Evolutionary conservation across 2,888 invertebrate genomes (phyloP).

Genomic region (Tridacna crocea): DNA sequence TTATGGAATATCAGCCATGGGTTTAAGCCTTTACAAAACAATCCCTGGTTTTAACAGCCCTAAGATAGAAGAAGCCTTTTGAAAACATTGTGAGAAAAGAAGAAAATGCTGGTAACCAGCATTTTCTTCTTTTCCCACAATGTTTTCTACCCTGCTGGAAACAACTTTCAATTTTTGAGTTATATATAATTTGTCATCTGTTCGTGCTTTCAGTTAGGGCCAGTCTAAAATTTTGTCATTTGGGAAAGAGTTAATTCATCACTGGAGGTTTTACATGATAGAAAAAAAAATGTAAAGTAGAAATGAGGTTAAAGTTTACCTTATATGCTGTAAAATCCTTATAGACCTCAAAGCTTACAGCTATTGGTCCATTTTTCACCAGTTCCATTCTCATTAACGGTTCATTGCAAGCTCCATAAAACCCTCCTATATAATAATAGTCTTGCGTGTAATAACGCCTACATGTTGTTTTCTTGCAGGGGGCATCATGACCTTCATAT

Average conservation of each 20-base stretch:
- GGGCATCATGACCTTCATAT: conserved; percentile 81
- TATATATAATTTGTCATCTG: too few species aligned
- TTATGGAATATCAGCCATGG: too few species aligned
- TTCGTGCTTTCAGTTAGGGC: too few species aligned
- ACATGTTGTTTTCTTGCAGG: conserved; percentile 81
- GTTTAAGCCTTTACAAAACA: too few species aligned
- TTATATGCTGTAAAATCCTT: conserved; percentile 80
- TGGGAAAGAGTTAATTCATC: too few species aligned
- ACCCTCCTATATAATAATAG: conserved; percentile 85
- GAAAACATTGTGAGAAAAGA: neutral
- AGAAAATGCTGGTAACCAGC: neutral
- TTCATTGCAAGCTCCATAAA: conserved; percentile 85
- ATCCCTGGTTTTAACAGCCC: too few species aligned
- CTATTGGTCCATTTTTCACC: conserved; percentile 84
- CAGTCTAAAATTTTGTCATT: too few species aligned
- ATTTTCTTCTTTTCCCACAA: neutral
- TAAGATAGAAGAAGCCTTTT: too few species aligned
- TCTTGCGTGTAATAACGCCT: conserved; percentile 82
- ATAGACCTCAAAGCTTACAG: conserved; percentile 85
- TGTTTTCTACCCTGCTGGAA: neutral
- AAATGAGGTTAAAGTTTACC: conserved; percentile 22
- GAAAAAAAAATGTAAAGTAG: too few species aligned
- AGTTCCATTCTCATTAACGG: conserved; percentile 84
- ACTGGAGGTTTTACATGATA: too few species aligned
- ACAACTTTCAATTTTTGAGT: too few species aligned